Evolutionary conservation across 2,113 vertebrate species (phyloP), one percentile per base, ranked within the genome.

Genomic region (Aegotheles bennettii): DNA sequence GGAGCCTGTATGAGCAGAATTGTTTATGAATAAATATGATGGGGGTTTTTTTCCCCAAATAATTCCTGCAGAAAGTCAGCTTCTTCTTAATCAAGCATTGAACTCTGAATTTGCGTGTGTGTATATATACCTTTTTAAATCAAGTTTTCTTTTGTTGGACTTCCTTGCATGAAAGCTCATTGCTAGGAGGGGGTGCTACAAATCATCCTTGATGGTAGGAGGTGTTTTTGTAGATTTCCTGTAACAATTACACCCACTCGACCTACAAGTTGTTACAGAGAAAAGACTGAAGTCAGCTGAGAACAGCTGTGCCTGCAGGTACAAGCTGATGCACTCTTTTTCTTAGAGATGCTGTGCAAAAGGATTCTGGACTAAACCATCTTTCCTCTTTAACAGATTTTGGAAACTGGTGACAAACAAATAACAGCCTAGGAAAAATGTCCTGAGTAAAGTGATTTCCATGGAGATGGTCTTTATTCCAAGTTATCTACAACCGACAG

Each of bases 141-240:
- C n/a, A 24, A 21, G 2, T 40, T 79, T 94, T 48, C 35, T 74
- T 76, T 50, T 11, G 3, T 16, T 77, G n/a, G 36, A 12, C 35
- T 90, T 33, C 18, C 29, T 94, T 94, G 38, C 3, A 1, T 54
- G 78, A 20, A 54, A 79, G 21, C 26, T 53, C 25, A 15, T 74
- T 65, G 28, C 59, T 64, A 64, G 38, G 36, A 69, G 43, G 23
- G 29, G 77, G n/a, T 8, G 43, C 57, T 87, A 54, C 64, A 65
- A 84, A 86, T 94, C 61, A 68, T 45, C 40, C 61, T 20, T 87
- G 31, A 7, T 6, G 1, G n/a, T 23, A 54, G 25, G 80, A 93
- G 76, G 38, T 76, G 20, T 26, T 77, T 71, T 40, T 33, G 68
- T 80, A 54, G n/a, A n/a, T 76, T 94, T 96, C 64, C 88, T 50